Base-by-base conservation (phyloP, 1,140 invertebrate genomes). In the Apis cerana region DNA sequence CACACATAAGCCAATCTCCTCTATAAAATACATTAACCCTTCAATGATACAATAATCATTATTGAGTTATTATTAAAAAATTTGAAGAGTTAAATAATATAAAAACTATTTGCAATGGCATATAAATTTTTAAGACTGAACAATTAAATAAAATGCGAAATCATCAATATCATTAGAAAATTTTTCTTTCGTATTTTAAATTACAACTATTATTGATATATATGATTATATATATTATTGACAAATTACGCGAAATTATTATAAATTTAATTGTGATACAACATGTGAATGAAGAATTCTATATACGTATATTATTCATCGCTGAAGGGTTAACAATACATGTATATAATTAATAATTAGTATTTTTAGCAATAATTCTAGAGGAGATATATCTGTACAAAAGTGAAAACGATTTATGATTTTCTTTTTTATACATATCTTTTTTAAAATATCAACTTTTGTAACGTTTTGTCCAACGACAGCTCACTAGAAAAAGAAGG, bases 361-460 rank as follows among this genome's bases (percentile, higher is more conserved):
- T 75, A 58, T 52, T 76, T 62, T 50, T 85, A 85, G 65, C 43
- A 86, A 82, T 89, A 88, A 75, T 69, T 61, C 17, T 54, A 64
- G 56, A 76, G 62, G 58, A 50, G 48, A 61, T 54, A 79, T 54
- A 68, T 80, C 33, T 74, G 54, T 80, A 82, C 54, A 59, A 77
- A 79, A 17, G 52, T 62, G 52, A n/a, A 69, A 43, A 75, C 54
- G 23, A 75, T 58, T 75, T 61, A 62, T 1, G 13, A 27, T 81
- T 82, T 85, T 19, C 54, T 82, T 87, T 82, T 81, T 82, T 84
- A 81, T 87, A 84, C 48, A 15, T 83, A 82, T 76, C n/a, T 77
- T 76, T 43, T 82, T 72, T 78, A 62, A 50, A 21, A 15, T 59
- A 80, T 77, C 43, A 78, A 81, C 43, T 83, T 89, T 88, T 85